Base-by-base conservation (phyloP, 2,888 invertebrate genomes). In the Cyclophora punctaria region DNA sequence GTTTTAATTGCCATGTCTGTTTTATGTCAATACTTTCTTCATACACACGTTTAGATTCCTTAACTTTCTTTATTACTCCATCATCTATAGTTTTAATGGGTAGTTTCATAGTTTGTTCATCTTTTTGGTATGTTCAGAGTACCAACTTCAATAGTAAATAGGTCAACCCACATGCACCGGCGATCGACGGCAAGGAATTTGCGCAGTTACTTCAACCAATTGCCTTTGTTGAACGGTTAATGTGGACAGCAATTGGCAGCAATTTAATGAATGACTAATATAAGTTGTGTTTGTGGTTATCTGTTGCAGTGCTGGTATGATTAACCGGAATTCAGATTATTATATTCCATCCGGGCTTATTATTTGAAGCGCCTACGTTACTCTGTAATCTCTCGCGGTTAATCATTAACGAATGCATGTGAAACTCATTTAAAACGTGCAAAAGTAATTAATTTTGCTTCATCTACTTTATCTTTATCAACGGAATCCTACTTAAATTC, bases 1-100 rank as follows among this genome's bases (percentile, higher is more conserved):
- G 62, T 62, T 78, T 82, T 82, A 75, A 81, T 80, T 80, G 71
- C 78, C 73, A 71, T 69, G 71, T 62, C 73, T 73, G 75, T 62
- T 75, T 70, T 66, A 67, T 76, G 73, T 80, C 77, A 73, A 70
- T 62, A 65, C 66, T 60, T 64, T 65, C 70, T 64, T 62, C 57
- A 20, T 37, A 37, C 1, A 37, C 37, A 37, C 5, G 37, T 37
- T 37, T 37, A 44, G 56, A 50, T 45, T 63, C 5, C 5, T 34
- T 44, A 44, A 33, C 34, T 34, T 44, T 34, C 34, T 34, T 7
- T 44, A 34, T 34, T 33, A 34, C 34, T 44, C 20, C 20, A 44
- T 44, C 5, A 44, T 44, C 3, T 33, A 5, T 43, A 43, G 20
- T 20, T 7, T 43, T 43, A 20, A 43, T 43, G 20, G 20, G 20